Percentiles rank a stretch among this genome's conserved stretches.
phyloP scores from a whole-genome alignment of 1,140 invertebrate species.

The Aphis craccivora region DNA sequence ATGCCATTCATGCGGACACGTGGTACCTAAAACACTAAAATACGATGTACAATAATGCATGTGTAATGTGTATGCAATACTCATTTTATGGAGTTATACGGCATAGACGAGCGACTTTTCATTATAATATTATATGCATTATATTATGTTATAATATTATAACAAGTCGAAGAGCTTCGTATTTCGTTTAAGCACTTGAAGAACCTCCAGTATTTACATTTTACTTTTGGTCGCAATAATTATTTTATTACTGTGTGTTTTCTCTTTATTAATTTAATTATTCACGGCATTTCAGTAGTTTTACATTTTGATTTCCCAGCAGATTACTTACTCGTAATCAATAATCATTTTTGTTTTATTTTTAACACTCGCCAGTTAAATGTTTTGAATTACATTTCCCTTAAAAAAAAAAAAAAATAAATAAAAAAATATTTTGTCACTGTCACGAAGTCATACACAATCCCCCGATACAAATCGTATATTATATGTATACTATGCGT shows the following conservation, averaged over 20 bases:
- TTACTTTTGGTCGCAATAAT: background rate
- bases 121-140: background rate
- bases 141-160: background rate
- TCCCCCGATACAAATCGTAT: too few relatives aligned
- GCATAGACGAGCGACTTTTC: background rate
- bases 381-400: too few relatives aligned
- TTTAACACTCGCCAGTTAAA: too few relatives aligned
- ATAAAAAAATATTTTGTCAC: too few relatives aligned
- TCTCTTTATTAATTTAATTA: background rate
- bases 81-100: background rate
- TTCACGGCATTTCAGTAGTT: background rate
- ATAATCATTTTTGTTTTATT: too few relatives aligned
- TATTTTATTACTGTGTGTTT: background rate
- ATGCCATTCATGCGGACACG: background rate
- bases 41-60: background rate
- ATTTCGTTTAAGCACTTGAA: background rate
- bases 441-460: too few relatives aligned
- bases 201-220: background rate
- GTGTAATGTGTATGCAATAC: background rate
- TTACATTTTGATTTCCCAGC: background rate
- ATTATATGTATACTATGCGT: too few relatives aligned
- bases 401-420: too few relatives aligned
- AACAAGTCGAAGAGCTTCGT: background rate
- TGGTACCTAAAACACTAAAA: background rate
- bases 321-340: background rate